Percentiles rank a stretch among this genome's conserved stretches.
Conservation (phyloP, 1,140 invertebrate genomes). For the Musca domestica region DNA sequence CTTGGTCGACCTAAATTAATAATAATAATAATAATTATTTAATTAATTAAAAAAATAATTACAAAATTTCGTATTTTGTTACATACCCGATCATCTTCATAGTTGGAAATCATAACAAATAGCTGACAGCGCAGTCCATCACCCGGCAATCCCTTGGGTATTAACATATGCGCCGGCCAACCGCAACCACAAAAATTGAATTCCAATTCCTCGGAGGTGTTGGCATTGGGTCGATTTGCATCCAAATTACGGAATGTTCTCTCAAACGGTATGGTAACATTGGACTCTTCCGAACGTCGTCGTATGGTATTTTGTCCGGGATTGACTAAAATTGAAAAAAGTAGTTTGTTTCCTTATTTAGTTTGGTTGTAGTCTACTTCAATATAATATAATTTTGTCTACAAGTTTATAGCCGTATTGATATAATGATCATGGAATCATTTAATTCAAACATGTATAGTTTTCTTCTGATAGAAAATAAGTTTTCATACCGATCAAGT, state of each 20-base stretch:
- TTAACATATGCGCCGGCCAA: constrained; percentile 82
- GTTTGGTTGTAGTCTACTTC: too few species aligned
- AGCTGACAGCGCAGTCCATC: constrained; percentile 69
- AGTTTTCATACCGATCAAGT: too few species aligned
- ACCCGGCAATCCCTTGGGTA: constrained; percentile 67
- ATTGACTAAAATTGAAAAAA: constrained; percentile 56
- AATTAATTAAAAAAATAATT: too few species aligned
- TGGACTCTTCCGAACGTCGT: constrained; percentile 63
- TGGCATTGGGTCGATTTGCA: constrained; percentile 57
- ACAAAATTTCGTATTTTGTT: neutral
- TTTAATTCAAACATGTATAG: too few species aligned
- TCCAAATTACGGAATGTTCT: constrained; percentile 67
- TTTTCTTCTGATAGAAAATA: too few species aligned
- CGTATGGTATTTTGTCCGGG: constrained; percentile 65
- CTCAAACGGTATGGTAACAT: constrained; percentile 73
- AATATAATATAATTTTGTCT: too few species aligned
- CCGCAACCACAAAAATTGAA: constrained; percentile 84
- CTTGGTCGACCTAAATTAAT: constrained; percentile 59
- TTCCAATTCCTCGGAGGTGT: constrained; percentile 56
- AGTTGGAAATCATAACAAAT: constrained; percentile 81
- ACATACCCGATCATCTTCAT: constrained; percentile 66
- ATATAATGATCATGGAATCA: too few species aligned
- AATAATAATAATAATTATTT: neutral
- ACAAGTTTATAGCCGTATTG: too few species aligned
- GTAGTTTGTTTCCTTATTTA: too few species aligned